Conservation (phyloP, 2,888 invertebrate species). For the Oxyteleia sp. region DNA sequence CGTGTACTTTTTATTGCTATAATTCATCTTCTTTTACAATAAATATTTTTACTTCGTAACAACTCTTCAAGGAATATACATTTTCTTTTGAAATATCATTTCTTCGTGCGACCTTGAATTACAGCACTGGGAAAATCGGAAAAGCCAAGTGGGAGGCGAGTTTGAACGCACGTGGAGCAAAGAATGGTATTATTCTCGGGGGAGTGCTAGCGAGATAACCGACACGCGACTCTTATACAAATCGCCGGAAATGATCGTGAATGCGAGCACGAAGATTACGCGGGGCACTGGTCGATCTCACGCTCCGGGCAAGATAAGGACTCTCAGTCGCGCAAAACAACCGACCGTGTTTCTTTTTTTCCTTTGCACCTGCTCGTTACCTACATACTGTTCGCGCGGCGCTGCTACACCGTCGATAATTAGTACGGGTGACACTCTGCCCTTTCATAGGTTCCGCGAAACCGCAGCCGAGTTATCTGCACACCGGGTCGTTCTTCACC, state of each 20-base stretch:
- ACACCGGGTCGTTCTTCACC: conserved; percentile 34
- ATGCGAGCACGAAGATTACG: conserved; percentile 70
- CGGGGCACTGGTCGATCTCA: conserved; percentile 64
- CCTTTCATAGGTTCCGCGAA: conserved; percentile 36
- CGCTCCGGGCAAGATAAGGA: conserved; percentile 66
- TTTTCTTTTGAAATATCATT: no score
- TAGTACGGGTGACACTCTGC: conserved; percentile 53
- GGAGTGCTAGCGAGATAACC: no score
- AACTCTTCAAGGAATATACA: no score
- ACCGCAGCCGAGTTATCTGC: conserved; percentile 53
- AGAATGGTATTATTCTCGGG: no score
- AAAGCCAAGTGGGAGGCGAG: no score
- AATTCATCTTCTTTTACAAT: no score
- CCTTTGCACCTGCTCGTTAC: conserved; percentile 70
- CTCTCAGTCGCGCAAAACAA: conserved; percentile 36
- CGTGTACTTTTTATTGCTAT: no score
- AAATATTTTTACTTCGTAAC: no score
- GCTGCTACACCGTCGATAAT: conserved; percentile 53
- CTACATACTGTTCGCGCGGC: conserved; percentile 45
- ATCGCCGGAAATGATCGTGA: conserved; percentile 65
- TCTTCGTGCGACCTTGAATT: no score
- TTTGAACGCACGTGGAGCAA: no score
- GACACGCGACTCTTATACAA: conserved; percentile 71
- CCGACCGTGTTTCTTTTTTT: conserved; percentile 52
- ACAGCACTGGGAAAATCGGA: no score